A percentile compares a stretch with the other conserved stretches of the same genome.
Evolutionary conservation across 2,797 vertebrate species (phyloP).

Genomic region (Bradypodion pumilum): DNA sequence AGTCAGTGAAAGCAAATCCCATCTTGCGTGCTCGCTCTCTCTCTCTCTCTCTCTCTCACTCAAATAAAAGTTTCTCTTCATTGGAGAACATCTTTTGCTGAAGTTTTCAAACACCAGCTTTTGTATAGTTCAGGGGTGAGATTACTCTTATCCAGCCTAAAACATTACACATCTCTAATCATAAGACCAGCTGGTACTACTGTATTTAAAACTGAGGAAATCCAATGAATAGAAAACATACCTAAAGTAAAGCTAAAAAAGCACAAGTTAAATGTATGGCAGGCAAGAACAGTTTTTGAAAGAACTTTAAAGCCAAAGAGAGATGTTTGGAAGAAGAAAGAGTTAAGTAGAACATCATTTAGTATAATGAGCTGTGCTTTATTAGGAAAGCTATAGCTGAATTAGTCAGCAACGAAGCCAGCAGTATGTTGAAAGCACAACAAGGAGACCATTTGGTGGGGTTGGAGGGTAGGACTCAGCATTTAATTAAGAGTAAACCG

Average conservation of each 20-base stretch:
- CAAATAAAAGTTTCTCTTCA: not conserved
- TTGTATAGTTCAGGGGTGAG: not conserved
- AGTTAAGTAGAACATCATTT: not conserved
- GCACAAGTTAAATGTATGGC: not conserved
- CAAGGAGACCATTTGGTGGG: not conserved
- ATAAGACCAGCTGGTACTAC: not conserved
- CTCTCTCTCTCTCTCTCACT: not conserved
- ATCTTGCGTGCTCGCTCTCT: not conserved
- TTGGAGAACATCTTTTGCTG: not conserved
- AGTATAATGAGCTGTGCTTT: not conserved
- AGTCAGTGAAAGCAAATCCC: not conserved
- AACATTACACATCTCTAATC: not conserved
- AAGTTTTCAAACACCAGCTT: not conserved
- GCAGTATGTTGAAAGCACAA: not conserved
- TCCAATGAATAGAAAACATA: conserved; percentile 27
- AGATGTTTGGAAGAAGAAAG: not conserved
- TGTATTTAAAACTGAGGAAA: conserved; percentile 7
- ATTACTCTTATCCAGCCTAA: not conserved
- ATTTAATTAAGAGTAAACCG: conserved; percentile 23
- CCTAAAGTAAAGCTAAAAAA: not conserved
- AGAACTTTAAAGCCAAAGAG: not conserved
- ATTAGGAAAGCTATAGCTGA: not conserved
- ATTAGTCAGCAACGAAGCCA: not conserved
- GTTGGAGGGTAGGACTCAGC: not conserved
- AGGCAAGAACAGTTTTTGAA: not conserved